These are phyloP conservation scores for Oscheius onirici DNA, from an alignment of 2,888 invertebrate genomes.

Conservation along the genomic window DNA sequence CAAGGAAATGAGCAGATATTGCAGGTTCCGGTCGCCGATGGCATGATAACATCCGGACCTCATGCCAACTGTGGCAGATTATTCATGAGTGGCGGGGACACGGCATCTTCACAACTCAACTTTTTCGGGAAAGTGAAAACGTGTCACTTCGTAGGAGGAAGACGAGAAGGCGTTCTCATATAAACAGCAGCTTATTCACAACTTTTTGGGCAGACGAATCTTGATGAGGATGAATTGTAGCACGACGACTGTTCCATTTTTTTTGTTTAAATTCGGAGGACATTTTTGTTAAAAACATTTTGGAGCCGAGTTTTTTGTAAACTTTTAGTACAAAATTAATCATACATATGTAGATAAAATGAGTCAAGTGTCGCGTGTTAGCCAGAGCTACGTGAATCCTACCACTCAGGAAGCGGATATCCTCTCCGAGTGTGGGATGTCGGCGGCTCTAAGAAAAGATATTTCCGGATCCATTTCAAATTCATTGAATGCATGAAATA, in stretches of 20 bases:
- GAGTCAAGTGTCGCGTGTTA: constrained; percentile 16
- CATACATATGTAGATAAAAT: background rate
- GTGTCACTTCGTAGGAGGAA: no score
- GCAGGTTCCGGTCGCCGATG: constrained; percentile 30
- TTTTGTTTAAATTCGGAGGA: no score
- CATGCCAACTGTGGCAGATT: constrained; percentile 30
- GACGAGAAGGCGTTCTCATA: no score
- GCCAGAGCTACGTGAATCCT: constrained; percentile 14
- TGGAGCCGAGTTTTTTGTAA: background rate
- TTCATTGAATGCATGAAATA: background rate
- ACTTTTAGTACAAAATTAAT: background rate
- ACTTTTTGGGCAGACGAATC: no score
- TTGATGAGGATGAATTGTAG: no score
- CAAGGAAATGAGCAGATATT: constrained; percentile 29
- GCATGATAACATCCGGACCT: constrained; percentile 34
- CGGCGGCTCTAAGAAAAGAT: background rate
- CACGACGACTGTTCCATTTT: no score
- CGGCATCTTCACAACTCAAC: constrained; percentile 24
- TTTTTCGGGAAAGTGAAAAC: constrained; percentile 2
- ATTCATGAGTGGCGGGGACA: constrained; percentile 29
- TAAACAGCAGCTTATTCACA: no score
- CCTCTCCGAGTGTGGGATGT: background rate
- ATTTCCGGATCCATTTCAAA: no score
- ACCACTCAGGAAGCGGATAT: constrained; percentile 16
- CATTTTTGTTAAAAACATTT: no score